Conservation (phyloP, 2,797 vertebrate genomes). For the Carcharodon carcharias region DNA sequence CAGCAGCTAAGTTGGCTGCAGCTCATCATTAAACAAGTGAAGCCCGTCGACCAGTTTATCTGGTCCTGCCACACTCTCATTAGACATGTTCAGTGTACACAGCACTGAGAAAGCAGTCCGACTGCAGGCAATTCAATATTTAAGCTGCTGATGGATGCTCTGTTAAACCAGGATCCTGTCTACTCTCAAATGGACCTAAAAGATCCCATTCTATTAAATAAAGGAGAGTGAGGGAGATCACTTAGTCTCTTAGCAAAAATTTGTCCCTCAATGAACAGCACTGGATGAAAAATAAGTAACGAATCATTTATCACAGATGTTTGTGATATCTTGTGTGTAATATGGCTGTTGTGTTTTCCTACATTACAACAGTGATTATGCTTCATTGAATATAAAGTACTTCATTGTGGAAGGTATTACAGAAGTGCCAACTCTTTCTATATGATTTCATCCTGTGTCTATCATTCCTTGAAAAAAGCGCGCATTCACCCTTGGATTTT, state of each 20-base stretch:
- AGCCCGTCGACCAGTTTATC: background rate
- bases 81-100: background rate
- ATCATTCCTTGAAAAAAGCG: background rate
- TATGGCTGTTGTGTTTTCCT: background rate
- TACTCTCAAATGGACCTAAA: background rate
- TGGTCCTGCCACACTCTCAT: background rate
- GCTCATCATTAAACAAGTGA: background rate
- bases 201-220: background rate
- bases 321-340: background rate
- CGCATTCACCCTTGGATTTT: background rate
- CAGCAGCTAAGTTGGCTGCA: background rate
- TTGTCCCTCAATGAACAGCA: background rate
- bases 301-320: background rate
- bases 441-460: background rate
- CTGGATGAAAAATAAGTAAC: background rate
- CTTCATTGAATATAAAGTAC: background rate
- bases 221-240: background rate
- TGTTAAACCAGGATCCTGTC: background rate
- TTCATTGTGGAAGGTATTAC: background rate
- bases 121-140: background rate
- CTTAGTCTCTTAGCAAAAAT: background rate
- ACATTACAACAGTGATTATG: background rate
- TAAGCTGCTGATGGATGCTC: background rate
- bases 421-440: background rate
- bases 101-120: background rate